Base-by-base conservation (phyloP, 2,113 vertebrate genomes). In the Corydoras maculifer region DNA sequence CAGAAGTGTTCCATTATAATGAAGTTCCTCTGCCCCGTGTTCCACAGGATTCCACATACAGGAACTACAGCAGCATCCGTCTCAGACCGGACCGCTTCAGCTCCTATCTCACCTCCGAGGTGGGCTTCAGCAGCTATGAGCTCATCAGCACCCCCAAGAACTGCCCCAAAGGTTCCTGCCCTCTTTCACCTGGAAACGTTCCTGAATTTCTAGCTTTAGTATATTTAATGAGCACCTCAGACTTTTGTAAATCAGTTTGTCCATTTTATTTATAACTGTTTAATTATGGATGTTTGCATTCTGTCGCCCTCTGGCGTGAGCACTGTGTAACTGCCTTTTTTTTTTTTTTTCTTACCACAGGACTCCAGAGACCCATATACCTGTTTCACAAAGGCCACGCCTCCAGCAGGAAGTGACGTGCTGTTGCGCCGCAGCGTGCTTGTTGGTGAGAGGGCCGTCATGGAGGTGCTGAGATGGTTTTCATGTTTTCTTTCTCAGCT, bases 71-170 rank as follows among this genome's bases (percentile, higher is more conserved):
- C 68, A 86, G 75, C 70, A 83, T 96, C 61, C 80, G 88, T 31
- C 77, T 96, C 76, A 87, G 86, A 78, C 93, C 94, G 0, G 93
- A 94, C 30, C 88, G 89, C 69, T 96, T 94, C 86, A 91, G 81
- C 59, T 84, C 84, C 0, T 92, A 90, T 77, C 88, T 94, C 77
- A 91, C 87, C 0, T 86, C 91, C n/a, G 88, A 84, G 8, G 88
- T 94, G 14, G 94, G 94, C 50, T 96, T 95, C 86, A 88, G 81
- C 79, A 93, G 90, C 30, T 94, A 93, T 60, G 87, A 93, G 62
- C 85, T 92, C 25, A 78, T 92, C 67, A 89, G 85, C 29, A 82
- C 87, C n/a, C 83, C 89, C 12, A 80, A 79, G 48, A 82, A 55
- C 69, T 87, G 84, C 74, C 76, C 82, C 70, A 89, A 87, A 90